Evolutionary conservation across 2,888 invertebrate species (phyloP), one percentile per base, ranked within the genome.

Genomic region (Acheta domesticus): DNA sequence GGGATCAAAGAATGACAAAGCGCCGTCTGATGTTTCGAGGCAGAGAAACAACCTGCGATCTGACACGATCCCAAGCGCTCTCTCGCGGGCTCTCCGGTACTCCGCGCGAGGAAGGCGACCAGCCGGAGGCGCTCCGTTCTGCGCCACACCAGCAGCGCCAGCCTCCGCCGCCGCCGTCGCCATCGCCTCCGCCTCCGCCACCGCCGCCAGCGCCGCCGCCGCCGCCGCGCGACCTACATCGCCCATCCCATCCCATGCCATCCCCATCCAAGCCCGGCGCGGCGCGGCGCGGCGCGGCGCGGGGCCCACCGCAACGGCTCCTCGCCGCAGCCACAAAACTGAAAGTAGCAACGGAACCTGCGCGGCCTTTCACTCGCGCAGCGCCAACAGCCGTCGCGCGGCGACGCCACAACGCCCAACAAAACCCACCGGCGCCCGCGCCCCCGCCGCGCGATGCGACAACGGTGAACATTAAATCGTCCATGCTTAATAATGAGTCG

Each of bases 341-440:
- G 62, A 62, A 62, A 62, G 62, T 62, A 62, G 62, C 14, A 62
- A 62, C 62, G 62, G 62, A 62, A 62, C 62, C n/a, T n/a, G 62
- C 62, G 62, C 3, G n/a, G 62, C 36, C 36, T 36, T 36, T 36
- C 36, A 36, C 36, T 36, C 36, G 36, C 36, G 0, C 36, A 36
- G 36, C 36, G 36, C 36, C 36, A 8, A 8, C 36, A 5, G 36
- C 36, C 36, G 36, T 36, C 36, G 23, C 23, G 23, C 2, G 23
- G n/a, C n/a, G 4, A 23, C 4, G 23, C 23, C 23, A 23, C 2
- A n/a, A n/a, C n/a, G n/a, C n/a, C n/a, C n/a, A n/a, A n/a, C n/a
- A n/a, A n/a, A n/a, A n/a, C n/a, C n/a, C n/a, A n/a, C n/a, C n/a
- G n/a, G n/a, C n/a, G n/a, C n/a, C n/a, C n/a, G n/a, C n/a, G n/a